phyloP scores from a whole-genome alignment of 2,113 vertebrate species.

The Addax nasomaculatus region DNA sequence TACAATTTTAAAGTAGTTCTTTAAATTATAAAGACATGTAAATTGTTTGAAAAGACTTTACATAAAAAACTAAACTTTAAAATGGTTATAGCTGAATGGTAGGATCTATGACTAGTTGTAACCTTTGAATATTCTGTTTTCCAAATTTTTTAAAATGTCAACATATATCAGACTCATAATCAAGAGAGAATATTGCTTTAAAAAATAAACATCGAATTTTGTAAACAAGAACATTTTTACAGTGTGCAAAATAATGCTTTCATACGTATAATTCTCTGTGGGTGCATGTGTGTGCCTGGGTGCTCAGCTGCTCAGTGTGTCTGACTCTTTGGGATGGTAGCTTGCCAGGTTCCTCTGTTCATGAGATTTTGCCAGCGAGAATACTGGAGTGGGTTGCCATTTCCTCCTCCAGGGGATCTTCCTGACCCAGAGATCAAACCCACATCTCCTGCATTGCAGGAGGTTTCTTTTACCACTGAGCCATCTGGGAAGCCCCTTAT shows the following conservation, averaged over 20 bases:
- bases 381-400: not conserved
- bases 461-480: not conserved
- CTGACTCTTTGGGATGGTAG: not conserved
- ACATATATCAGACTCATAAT: conserved; percentile 2
- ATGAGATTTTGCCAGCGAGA: not conserved
- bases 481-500: not conserved
- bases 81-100: not conserved
- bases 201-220: not conserved
- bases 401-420: not conserved
- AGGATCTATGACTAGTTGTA: not conserved
- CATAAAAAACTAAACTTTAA: not conserved
- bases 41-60: conserved; percentile 2
- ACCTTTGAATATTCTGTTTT: conserved; percentile 7
- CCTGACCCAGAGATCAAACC: not conserved
- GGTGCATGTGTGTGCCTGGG: not conserved
- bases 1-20: not conserved
- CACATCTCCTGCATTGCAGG: not conserved
- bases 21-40: not conserved
- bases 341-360: not conserved
- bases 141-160: not conserved
- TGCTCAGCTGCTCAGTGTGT: not conserved
- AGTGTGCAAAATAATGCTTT: not conserved
- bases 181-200: not conserved
- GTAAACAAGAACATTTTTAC: not conserved
- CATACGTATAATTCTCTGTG: not conserved